Conservation (phyloP, 2,113 vertebrate species). For the Phocoena sinus region DNA sequence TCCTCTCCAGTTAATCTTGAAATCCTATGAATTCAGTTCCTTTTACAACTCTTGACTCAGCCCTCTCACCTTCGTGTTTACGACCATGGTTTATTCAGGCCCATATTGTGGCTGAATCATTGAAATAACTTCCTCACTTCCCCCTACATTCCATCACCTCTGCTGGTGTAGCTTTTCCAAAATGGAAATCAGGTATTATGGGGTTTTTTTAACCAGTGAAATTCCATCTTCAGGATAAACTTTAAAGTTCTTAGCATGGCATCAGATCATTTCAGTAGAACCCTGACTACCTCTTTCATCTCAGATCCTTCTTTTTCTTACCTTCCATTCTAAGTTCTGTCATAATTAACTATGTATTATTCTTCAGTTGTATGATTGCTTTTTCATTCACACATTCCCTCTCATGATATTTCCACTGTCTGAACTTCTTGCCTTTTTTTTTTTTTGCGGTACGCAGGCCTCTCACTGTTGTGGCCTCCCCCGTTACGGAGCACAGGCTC, state of each 20-base stretch:
- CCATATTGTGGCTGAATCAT: neutral
- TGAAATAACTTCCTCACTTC: neutral
- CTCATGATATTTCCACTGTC: neutral
- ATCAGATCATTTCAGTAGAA: neutral
- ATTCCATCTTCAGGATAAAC: neutral
- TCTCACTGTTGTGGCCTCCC: too few relatives aligned
- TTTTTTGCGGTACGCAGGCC: neutral
- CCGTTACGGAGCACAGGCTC: too few relatives aligned
- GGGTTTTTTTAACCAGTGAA: neutral
- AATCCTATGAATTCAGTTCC: neutral
- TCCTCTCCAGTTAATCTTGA: neutral
- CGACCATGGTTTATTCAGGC: neutral
- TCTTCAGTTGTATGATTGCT: neutral
- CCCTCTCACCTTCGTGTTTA: neutral
- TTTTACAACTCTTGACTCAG: neutral
- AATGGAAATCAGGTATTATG: neutral
- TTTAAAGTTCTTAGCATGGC: neutral
- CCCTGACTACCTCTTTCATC: neutral
- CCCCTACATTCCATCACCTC: neutral
- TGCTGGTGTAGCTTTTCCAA: neutral
- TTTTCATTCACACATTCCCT: neutral
- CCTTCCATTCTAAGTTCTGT: neutral
- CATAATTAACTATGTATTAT: neutral
- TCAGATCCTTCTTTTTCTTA: neutral
- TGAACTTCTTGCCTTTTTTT: neutral